These are phyloP conservation scores for Anthopleura xanthogrammica DNA, from an alignment of 92 coral and sea anemone species.

Conservation along the genomic window DNA sequence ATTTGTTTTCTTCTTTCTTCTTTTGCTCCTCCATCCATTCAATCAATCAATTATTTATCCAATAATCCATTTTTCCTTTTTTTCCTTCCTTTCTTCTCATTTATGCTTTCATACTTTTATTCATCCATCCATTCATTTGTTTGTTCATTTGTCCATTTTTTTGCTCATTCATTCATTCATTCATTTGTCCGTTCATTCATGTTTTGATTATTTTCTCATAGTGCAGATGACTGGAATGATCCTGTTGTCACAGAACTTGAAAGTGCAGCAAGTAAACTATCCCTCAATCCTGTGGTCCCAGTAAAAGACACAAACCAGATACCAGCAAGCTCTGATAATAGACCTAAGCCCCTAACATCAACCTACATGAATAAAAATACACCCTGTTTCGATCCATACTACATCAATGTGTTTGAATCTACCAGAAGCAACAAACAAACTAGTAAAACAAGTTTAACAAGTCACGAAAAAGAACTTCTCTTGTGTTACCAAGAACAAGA, in stretches of 20 bases:
- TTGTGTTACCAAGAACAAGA: constrained; percentile 64
- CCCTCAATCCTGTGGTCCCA: constrained; percentile 1
- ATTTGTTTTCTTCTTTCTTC: not conserved
- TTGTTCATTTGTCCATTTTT: not conserved
- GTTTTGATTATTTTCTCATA: not conserved
- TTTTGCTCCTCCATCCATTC: not conserved
- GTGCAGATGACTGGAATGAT: constrained; percentile 19
- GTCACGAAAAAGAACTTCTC: constrained; percentile 71
- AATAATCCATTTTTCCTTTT: not conserved
- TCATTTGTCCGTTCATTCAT: not conserved
- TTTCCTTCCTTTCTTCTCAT: not conserved
- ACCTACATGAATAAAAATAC: not conserved
- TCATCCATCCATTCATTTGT: not conserved
- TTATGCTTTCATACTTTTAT: not conserved
- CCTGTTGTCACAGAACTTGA: constrained; percentile 39
- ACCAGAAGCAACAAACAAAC: not conserved
- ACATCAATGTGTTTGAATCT: constrained; percentile 73
- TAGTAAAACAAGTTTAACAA: constrained; percentile 27
- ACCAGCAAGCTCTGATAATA: not conserved
- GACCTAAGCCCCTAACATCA: not conserved
- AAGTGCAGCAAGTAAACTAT: constrained; percentile 48
- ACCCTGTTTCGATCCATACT: constrained; percentile 58
- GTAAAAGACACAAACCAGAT: not conserved
- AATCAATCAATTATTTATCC: not conserved
- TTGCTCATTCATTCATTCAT: too few species aligned